These are phyloP conservation scores for Harpagifer antarcticus DNA, from an alignment of 2,797 vertebrate genomes.

Conservation along the genomic window DNA sequence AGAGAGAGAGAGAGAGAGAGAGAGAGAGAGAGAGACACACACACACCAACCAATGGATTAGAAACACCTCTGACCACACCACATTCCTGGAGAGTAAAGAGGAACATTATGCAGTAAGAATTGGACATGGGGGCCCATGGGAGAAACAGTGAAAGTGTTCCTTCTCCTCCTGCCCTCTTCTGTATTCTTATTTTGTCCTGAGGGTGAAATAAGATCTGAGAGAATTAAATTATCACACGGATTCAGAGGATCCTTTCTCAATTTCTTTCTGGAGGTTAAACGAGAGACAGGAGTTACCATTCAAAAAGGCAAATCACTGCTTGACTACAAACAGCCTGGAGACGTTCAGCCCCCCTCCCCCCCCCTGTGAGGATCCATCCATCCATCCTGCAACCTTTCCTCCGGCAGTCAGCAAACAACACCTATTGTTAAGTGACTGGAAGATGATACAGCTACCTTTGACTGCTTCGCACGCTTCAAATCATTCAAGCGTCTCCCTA, in stretches of 20 bases:
- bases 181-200: slow-evolving; percentile 42
- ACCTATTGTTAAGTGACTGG: slow-evolving; percentile 63
- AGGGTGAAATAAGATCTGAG: slow-evolving; percentile 63
- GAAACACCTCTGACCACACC: slow-evolving; percentile 76
- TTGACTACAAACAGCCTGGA: slow-evolving; percentile 57
- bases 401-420: slow-evolving; percentile 53
- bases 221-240: slow-evolving; percentile 52
- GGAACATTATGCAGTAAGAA: slow-evolving; percentile 79
- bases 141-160: slow-evolving; percentile 32
- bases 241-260: slow-evolving; percentile 51
- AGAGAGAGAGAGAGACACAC: too few species aligned
- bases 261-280: slow-evolving; percentile 54
- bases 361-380: slow-evolving; percentile 31
- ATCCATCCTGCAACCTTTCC: slow-evolving; percentile 45
- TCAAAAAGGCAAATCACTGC: slow-evolving; percentile 50
- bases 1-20: slow-evolving; percentile 70
- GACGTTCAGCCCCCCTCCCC: slow-evolving; percentile 50
- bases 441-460: slow-evolving; percentile 52
- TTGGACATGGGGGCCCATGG: slow-evolving; percentile 58
- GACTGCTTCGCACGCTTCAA: slow-evolving; percentile 45
- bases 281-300: slow-evolving; percentile 51
- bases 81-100: slow-evolving; percentile 79
- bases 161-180: slow-evolving; percentile 35
- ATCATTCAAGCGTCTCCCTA: slow-evolving; percentile 24
- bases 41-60: slow-evolving; percentile 66